A percentile compares a stretch with the other conserved stretches of the same genome.
Conservation (phyloP, 2,797 vertebrate species). For the Monodelphis domestica region DNA sequence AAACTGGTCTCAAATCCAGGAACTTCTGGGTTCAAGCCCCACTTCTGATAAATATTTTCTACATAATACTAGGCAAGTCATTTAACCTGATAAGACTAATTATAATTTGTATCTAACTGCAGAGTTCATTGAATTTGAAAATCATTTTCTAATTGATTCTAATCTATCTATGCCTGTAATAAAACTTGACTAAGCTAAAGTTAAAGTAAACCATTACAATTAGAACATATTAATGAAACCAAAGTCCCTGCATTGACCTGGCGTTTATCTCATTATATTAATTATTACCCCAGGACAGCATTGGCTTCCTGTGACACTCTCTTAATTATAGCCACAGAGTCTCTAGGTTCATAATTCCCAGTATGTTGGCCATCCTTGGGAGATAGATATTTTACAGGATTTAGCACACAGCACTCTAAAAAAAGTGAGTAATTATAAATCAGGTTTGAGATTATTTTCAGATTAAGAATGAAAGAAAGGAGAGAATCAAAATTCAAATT, state of each 20-base stretch:
- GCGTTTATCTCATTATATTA: not conserved
- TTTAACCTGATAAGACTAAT: not conserved
- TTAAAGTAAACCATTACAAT: not conserved
- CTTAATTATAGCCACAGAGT: not conserved
- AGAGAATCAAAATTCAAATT: not conserved
- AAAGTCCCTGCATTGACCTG: not conserved
- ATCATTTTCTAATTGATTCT: not conserved
- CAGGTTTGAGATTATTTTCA: not conserved
- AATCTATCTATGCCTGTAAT: not conserved
- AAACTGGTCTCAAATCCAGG: not conserved
- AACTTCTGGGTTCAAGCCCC: not conserved
- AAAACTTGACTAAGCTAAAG: not conserved
- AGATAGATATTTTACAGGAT: fast-evolving
- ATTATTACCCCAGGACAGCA: not conserved
- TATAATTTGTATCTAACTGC: not conserved
- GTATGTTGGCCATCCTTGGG: fast-evolving
- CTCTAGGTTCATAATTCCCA: fast-evolving
- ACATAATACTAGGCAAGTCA: not conserved
- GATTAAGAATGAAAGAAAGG: not conserved
- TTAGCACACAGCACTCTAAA: not conserved
- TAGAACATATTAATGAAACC: not conserved
- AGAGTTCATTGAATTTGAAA: not conserved
- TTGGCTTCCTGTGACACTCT: not conserved
- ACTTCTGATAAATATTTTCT: not conserved
- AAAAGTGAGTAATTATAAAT: not conserved